These are phyloP conservation scores for Rhabdomys pumilio DNA, from an alignment of 2,797 vertebrate species.

Conservation along the genomic window DNA sequence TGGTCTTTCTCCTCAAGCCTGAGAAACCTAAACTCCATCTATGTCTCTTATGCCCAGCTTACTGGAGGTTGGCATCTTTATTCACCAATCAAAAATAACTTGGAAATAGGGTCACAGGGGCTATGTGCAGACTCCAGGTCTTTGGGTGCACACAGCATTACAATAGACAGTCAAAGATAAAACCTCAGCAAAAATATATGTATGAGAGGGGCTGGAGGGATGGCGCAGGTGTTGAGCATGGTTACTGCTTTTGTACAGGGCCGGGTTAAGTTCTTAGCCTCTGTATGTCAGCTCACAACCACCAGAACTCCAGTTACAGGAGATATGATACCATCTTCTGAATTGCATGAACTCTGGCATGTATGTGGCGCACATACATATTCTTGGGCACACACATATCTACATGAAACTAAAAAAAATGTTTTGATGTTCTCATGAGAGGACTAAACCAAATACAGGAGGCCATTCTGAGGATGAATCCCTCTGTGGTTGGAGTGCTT, in stretches of 20 bases:
- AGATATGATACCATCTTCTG: not conserved
- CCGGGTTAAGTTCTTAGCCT: not conserved
- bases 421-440: not conserved
- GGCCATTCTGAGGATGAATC: rapidly evolving
- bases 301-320: not conserved
- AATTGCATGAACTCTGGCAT: not conserved
- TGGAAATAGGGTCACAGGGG: not conserved
- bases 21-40: not conserved
- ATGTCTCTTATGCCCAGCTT: not conserved
- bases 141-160: not conserved
- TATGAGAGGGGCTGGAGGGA: not conserved
- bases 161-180: not conserved
- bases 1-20: too few species aligned
- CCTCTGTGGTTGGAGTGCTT: not conserved
- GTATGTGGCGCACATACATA: too few species aligned
- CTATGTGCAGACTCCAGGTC: not conserved
- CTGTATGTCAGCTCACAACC: not conserved
- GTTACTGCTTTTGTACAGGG: not conserved
- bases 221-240: not conserved
- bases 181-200: not conserved
- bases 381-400: not conserved
- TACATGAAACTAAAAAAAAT: not conserved
- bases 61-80: not conserved
- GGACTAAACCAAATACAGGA: not conserved
- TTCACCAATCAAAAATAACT: not conserved